Base-by-base conservation (phyloP, 2,888 invertebrate genomes). In the Allophyes oxyacanthae region DNA sequence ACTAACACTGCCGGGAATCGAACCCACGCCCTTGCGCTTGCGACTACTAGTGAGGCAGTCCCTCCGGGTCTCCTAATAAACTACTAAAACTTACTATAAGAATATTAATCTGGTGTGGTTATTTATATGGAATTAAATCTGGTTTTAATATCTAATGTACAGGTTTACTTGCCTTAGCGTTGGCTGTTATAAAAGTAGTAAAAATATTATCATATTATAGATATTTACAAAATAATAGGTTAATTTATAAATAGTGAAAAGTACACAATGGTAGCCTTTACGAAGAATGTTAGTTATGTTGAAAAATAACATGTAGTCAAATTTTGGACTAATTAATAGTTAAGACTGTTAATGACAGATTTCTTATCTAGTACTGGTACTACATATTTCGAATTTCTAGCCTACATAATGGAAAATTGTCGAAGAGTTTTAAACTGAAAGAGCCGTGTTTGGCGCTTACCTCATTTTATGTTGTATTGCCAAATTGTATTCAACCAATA, bases 111-210 rank as follows among this genome's bases (percentile, higher is more conserved):
- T 45, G 20, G 37, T 13, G 40, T 45, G 36, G 64, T 52, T 69
- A 52, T 61, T 50, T 58, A 52, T 69, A 62, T 14, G 8, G 6
- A 50, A 45, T 55, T 40, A 51, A 61, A 55, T 61, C 62, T 60
- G 52, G 40, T 36, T 55, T 48, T 60, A 49, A 64, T 64, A 57
- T 62, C 49, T 48, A 72, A 77, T 75, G 79, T 79, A 86, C 87
- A 89, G 86, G 89, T 87, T 83, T 80, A 88, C 91, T 92, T 92
- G 92, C 92, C 92, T 93, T 93, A 91, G 82, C 76, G 74, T 81
- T 78, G 88, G 87, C 86, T 89, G 88, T 90, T 86, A 82, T 70
- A 79, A 79, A 75, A 75, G 74, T 79, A 77, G 70, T 78, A 75
- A 73, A 75, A 65, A 69, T 69, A 72, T 57, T 78, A 76, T 67